Evolutionary conservation across 2,888 invertebrate genomes (phyloP).

Genomic region (Spisula subtruncata): DNA sequence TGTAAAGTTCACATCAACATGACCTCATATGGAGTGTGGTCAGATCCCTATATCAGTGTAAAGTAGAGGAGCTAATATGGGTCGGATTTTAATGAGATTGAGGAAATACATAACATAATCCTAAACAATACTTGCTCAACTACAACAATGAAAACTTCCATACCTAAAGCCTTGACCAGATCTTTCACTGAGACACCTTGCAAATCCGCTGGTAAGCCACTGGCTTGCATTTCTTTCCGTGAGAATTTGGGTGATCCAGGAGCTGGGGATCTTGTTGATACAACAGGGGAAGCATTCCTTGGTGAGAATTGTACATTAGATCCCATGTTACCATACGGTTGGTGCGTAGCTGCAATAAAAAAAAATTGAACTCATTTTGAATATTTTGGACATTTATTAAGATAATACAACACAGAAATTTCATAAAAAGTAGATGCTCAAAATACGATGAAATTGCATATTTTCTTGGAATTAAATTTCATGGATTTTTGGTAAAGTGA

Average conservation of each 20-base stretch:
- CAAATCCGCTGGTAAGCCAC: slow-evolving; percentile 88
- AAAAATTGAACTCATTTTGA: not conserved
- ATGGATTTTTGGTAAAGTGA: too few relatives aligned
- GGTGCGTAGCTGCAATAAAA: slow-evolving; percentile 41
- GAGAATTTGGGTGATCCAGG: slow-evolving; percentile 80
- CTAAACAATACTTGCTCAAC: not conserved
- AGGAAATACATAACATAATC: not conserved
- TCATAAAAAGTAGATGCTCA: too few relatives aligned
- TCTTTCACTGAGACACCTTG: slow-evolving; percentile 92
- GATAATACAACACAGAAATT: too few relatives aligned
- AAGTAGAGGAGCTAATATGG: too few relatives aligned
- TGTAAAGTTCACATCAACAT: too few relatives aligned
- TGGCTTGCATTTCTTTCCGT: slow-evolving; percentile 70
- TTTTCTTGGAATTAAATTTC: too few relatives aligned
- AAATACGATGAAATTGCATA: too few relatives aligned
- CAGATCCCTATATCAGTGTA: too few relatives aligned
- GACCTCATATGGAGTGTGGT: too few relatives aligned
- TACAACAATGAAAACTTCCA: slow-evolving; percentile 53
- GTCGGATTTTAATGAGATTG: too few relatives aligned
- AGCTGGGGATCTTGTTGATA: slow-evolving; percentile 74
- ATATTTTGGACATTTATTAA: too few relatives aligned
- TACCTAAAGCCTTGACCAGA: slow-evolving; percentile 92
- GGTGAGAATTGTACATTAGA: slow-evolving; percentile 64
- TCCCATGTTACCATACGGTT: slow-evolving; percentile 49
- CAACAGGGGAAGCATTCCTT: slow-evolving; percentile 67